Base-by-base conservation (phyloP, 2,888 invertebrate genomes). In the Rhabditoides inermis region DNA sequence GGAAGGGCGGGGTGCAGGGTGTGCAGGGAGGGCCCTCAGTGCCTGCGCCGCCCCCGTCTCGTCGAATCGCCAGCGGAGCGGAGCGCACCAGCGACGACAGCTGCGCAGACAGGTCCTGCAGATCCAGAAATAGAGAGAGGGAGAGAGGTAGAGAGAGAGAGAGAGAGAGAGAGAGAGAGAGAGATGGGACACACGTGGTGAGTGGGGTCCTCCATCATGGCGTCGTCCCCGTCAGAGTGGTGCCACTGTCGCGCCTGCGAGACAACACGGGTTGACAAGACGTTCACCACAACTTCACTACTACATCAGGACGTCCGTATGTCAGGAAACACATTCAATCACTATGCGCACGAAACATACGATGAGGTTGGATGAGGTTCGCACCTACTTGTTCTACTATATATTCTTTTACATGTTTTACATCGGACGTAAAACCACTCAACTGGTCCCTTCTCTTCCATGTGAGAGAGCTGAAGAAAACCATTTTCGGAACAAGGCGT, bases 1-100 rank as follows among this genome's bases (percentile, higher is more conserved):
- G n/a, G n/a, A n/a, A n/a, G n/a, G 49, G 49, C n/a, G 49, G 49
- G 26, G 49, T 49, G 32, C 49, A 49, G 23, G 49, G 49, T 18
- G 49, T 49, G 27, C 49, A 49, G 7, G 49, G 49, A 23, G 49
- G 49, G 20, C 49, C 49, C 26, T 49, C 28, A n/a, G 49, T 39
- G 6, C 40, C 49, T 10, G 39, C 49, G 12, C 41, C 30, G 23
- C 28, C 40, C 26, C 25, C 49, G 12, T 37, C 30, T 23, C 28
- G 39, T n/a, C 25, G 15, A 25, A 49, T 49, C 12, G 26, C 28
- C 18, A 49, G 3, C 20, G 49, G 49, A 18, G 35, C 12, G 3
- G 49, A 41, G 10, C 30, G 7, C 12, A 27, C 5, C n/a, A 49
- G 40, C 22, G 37, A 37, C 40, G 39, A 28, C 10, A 40, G 28